A percentile compares a stretch with the other conserved stretches of the same genome.
Conservation (phyloP, 2,797 vertebrate genomes). For the Chloroceryle inda region DNA sequence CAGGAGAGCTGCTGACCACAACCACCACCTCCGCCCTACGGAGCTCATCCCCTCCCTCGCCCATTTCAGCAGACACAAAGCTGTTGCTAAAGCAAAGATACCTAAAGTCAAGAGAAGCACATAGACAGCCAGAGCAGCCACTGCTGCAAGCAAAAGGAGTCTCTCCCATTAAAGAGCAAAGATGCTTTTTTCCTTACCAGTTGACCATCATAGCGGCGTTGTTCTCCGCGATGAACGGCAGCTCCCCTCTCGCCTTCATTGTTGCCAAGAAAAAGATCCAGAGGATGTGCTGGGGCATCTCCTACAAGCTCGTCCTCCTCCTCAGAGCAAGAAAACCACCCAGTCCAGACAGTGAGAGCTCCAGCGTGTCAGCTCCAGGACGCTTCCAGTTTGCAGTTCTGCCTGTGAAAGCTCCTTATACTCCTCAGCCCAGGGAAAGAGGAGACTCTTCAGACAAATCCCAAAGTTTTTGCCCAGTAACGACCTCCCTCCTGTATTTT, state of each 20-base stretch:
- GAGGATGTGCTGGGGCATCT: slow-evolving; percentile 79
- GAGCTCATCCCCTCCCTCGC: not conserved
- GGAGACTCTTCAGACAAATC: not conserved
- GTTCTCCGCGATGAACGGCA: slow-evolving; percentile 93
- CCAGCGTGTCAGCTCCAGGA: slow-evolving; percentile 15
- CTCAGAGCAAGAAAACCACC: not conserved
- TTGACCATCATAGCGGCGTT: slow-evolving; percentile 93
- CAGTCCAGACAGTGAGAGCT: not conserved
- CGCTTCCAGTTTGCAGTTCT: slow-evolving; percentile 5
- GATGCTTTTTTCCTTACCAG: slow-evolving; percentile 87
- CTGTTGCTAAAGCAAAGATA: not conserved
- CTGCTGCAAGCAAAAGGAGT: not conserved
- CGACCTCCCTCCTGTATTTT: not conserved
- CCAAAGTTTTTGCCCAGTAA: slow-evolving; percentile 36
- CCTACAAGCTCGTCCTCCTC: not conserved
- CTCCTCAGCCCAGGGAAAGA: not conserved
- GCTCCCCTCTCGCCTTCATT: slow-evolving; percentile 87
- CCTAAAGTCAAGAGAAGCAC: not conserved
- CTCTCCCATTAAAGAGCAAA: slow-evolving; percentile 10
- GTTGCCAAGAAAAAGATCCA: slow-evolving; percentile 88
- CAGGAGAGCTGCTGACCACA: not conserved
- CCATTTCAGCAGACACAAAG: not conserved
- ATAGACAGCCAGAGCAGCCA: not conserved
- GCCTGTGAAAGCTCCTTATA: slow-evolving; percentile 16
- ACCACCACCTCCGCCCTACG: accelerated